Evolutionary conservation across 1,140 invertebrate species (phyloP).

Genomic region (Drosophila lowei): DNA sequence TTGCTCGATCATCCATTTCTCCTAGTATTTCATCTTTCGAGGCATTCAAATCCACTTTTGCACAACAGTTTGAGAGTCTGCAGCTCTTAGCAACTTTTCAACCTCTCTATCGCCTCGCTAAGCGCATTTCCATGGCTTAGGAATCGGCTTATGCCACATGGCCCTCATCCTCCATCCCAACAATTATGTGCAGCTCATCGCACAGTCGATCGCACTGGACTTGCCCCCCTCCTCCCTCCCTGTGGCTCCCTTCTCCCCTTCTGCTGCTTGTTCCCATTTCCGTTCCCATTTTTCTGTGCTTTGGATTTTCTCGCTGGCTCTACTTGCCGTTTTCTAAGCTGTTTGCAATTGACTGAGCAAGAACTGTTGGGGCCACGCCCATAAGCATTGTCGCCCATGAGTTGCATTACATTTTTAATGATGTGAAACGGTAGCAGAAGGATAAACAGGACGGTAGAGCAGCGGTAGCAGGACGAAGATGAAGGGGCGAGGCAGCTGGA

Average conservation of each 20-base stretch:
- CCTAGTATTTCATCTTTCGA: too few species aligned
- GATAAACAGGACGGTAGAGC: neutral
- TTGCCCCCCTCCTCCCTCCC: neutral
- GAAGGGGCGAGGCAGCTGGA: neutral
- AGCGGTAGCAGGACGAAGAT: neutral
- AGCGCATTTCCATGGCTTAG: constrained; percentile 16
- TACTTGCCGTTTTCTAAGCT: constrained; percentile 59
- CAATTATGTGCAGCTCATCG: constrained; percentile 67
- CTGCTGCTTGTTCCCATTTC: constrained; percentile 33
- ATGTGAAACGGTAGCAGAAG: constrained; percentile 52
- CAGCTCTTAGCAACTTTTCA: too few species aligned
- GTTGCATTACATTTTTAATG: constrained; percentile 74
- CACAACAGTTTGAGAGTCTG: too few species aligned
- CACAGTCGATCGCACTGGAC: constrained; percentile 47
- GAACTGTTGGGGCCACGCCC: constrained; percentile 57
- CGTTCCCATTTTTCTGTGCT: constrained; percentile 21
- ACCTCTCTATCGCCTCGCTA: neutral
- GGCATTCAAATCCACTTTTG: too few species aligned
- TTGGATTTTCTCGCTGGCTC: constrained; percentile 4
- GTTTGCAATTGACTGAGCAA: constrained; percentile 62
- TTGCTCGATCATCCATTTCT: too few species aligned
- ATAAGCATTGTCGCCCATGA: constrained; percentile 50
- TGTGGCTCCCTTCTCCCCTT: constrained; percentile 12
- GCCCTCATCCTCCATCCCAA: neutral
- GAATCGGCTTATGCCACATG: constrained; percentile 35